phyloP scores from a whole-genome alignment of 1,140 invertebrate species.

The Pseudomyrmex pallidus region DNA sequence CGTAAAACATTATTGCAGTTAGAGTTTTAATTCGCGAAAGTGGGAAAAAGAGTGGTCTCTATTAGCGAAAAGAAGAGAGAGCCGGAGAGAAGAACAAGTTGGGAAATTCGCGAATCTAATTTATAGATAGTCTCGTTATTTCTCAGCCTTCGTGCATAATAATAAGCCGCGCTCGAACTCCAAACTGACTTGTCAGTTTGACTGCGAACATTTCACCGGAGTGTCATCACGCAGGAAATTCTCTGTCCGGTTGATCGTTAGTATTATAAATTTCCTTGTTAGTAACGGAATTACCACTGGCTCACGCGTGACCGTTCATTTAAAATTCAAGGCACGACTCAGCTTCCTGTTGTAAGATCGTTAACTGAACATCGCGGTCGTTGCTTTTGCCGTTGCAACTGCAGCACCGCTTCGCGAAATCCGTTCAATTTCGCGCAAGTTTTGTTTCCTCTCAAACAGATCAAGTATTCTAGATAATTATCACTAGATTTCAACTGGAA shows the following conservation, averaged over 20 bases:
- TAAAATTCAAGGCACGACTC: conserved; percentile 70
- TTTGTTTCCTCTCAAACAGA: too few relatives aligned
- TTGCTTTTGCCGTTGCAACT: conserved; percentile 16
- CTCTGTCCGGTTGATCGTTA: conserved; percentile 57
- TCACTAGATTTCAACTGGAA: too few relatives aligned
- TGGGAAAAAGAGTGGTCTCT: background rate
- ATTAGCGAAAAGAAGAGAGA: background rate
- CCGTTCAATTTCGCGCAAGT: background rate
- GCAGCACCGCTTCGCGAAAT: conserved; percentile 52
- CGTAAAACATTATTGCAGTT: conserved; percentile 12
- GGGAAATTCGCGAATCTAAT: background rate
- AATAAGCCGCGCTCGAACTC: background rate
- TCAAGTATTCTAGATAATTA: too few relatives aligned
- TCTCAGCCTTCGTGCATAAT: conserved; percentile 16
- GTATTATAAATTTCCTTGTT: conserved; percentile 21
- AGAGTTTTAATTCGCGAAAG: conserved; percentile 7
- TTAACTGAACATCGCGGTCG: conserved; percentile 67
- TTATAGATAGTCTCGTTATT: conserved; percentile 14
- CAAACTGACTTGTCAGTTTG: too few relatives aligned
- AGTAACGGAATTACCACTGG: conserved; percentile 46
- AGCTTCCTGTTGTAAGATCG: conserved; percentile 71
- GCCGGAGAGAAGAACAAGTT: background rate
- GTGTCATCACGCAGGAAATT: conserved; percentile 15
- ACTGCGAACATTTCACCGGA: background rate
- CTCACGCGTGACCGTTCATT: conserved; percentile 32